phyloP scores from a whole-genome alignment of 1,140 invertebrate genomes.

The Drosophila micromelanica region DNA sequence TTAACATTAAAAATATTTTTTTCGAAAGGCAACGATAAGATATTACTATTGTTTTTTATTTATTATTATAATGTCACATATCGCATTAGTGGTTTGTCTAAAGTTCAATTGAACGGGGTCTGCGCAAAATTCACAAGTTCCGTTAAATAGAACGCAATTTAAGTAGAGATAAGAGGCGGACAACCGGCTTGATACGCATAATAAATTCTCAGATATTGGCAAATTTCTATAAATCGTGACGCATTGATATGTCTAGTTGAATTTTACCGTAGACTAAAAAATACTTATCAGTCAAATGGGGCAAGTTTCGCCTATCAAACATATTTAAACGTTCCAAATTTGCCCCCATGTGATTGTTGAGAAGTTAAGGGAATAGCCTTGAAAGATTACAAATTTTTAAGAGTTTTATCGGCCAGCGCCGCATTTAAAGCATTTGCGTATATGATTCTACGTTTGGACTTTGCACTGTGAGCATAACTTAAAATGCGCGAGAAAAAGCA shows the following conservation, averaged over 20 bases:
- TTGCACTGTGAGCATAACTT: constrained; percentile 40
- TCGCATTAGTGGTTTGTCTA: constrained; percentile 19
- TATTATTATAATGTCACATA: constrained; percentile 17
- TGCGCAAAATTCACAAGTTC: constrained; percentile 4
- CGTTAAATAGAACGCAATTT: constrained; percentile 65
- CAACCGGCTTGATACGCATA: constrained; percentile 42
- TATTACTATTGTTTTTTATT: constrained; percentile 8
- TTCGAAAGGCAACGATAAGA: constrained; percentile 40
- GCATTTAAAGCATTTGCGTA: background rate
- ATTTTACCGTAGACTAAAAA: constrained; percentile 34
- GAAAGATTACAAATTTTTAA: constrained; percentile 13
- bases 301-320: constrained; percentile 22
- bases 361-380: constrained; percentile 8
- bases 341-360: background rate
- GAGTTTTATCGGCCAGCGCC: constrained; percentile 1
- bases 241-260: constrained; percentile 56
- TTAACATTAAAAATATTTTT: constrained; percentile 33
- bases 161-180: constrained; percentile 26
- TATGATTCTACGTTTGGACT: constrained; percentile 19
- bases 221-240: constrained; percentile 51
- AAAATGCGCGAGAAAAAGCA: constrained; percentile 29
- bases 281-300: constrained; percentile 36
- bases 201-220: constrained; percentile 34
- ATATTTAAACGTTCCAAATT: background rate
- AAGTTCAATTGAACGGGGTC: constrained; percentile 39